Evolutionary conservation across 2,113 vertebrate species (phyloP).

Genomic region (Pithys albifrons): DNA sequence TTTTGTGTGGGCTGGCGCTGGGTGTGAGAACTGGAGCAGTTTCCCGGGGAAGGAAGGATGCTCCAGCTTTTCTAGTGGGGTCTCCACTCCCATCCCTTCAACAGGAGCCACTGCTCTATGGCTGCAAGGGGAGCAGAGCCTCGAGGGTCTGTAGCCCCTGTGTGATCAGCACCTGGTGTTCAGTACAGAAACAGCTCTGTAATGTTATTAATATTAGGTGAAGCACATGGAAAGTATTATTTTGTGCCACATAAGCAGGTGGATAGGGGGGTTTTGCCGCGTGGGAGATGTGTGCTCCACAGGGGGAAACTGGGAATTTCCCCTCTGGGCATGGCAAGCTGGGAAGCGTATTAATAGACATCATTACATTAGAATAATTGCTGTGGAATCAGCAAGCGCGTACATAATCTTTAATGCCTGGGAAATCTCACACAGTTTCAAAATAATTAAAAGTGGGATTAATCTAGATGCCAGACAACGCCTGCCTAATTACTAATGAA

Average conservation of each 20-base stretch:
- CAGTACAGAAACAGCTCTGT: not conserved
- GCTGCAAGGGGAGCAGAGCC: not conserved
- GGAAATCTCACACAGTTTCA: constrained; percentile 58
- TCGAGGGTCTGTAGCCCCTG: not conserved
- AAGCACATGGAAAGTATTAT: not conserved
- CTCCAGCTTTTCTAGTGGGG: not conserved
- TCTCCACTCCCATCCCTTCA: accelerated
- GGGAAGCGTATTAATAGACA: constrained; percentile 23
- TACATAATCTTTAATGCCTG: constrained; percentile 55
- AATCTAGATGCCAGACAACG: constrained; percentile 47
- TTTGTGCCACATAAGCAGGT: not conserved
- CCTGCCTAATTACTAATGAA: constrained; percentile 46
- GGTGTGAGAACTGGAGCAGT: not conserved
- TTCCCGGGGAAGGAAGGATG: not conserved
- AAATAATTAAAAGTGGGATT: constrained; percentile 68
- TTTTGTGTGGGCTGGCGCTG: not conserved
- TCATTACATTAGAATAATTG: constrained; percentile 63
- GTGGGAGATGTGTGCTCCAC: not conserved
- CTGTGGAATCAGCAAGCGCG: constrained; percentile 15
- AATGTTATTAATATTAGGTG: not conserved
- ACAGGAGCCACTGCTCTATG: not conserved
- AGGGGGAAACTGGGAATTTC: not conserved
- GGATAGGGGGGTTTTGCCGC: not conserved
- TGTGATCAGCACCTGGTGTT: not conserved
- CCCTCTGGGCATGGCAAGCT: constrained; percentile 37